Conservation (phyloP, 2,888 invertebrate genomes). For the Agrotis exclamationis region DNA sequence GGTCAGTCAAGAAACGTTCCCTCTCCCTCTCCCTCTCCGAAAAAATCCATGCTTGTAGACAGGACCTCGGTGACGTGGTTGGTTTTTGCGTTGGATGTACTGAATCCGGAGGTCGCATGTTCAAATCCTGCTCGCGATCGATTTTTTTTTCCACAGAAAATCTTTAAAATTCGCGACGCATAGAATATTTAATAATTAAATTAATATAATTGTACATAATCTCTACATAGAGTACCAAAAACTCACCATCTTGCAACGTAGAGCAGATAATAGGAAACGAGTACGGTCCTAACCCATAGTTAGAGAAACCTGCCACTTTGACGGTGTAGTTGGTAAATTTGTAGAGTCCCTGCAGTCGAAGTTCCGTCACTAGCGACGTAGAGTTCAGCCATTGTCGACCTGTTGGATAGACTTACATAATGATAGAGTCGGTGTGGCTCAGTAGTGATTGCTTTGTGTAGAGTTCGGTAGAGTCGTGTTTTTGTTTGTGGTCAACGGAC, state of each 20-base stretch:
- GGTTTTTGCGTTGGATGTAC: too few relatives aligned
- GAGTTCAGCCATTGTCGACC: conserved; percentile 88
- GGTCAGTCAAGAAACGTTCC: too few relatives aligned
- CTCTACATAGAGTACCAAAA: too few relatives aligned
- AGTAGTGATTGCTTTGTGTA: conserved; percentile 47
- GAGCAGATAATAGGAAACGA: conserved; percentile 95
- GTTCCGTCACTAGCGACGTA: conserved; percentile 94
- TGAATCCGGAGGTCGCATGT: too few relatives aligned
- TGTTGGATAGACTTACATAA: conserved; percentile 69
- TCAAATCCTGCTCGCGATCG: too few relatives aligned
- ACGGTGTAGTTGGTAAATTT: conserved; percentile 97
- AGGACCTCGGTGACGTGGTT: too few relatives aligned
- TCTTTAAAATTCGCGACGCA: too few relatives aligned
- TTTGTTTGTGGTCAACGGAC: conserved; percentile 43
- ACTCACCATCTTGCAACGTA: conserved; percentile 96
- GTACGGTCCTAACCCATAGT: conserved; percentile 95
- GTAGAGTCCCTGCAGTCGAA: conserved; percentile 94
- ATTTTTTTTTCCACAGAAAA: too few relatives aligned
- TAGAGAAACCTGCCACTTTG: conserved; percentile 96
- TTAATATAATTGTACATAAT: too few relatives aligned
- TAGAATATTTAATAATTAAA: too few relatives aligned
- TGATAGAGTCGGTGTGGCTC: conserved; percentile 45
- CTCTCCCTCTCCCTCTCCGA: too few relatives aligned
- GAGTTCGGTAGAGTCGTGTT: conserved; percentile 38
- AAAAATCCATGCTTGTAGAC: too few relatives aligned